Base-by-base conservation (phyloP, 2,797 vertebrate genomes). In the Odontamblyopus rebecca region DNA sequence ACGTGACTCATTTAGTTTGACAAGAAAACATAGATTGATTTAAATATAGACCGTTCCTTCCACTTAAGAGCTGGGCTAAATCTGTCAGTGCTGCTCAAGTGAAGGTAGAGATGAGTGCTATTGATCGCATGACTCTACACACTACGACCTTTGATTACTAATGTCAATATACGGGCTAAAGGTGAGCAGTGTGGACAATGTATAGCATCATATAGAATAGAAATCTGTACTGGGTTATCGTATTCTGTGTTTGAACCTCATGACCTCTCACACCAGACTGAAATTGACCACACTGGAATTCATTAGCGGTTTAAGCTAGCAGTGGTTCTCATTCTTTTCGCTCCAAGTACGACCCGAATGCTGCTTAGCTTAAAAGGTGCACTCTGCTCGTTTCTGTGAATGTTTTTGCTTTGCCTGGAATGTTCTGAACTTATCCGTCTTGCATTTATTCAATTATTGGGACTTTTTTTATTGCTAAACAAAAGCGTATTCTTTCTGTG, bases 21-120 rank as follows among this genome's bases (percentile, higher is more conserved):
- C 72, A 63, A 69, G 57, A 57, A 73, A 68, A 67, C 50, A 38
- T 64, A 63, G 54, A 80, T 72, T 79, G 38, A 44, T 66, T 63
- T 30, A 62, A 41, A 69, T 61, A 50, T 30, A 11, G 32, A 16
- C 18, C 7, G 41, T 8, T 56, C 48, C 79, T 70, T 68, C 27
- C 57, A 60, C 68, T 74, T 67, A 54, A 57, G 26, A 35, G 1
- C 64, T 41, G 62, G 12, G n/a, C 32, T 50, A 50, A 63, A 62
- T 60, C 51, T 35, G 6, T 68, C 35, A 35, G 41, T 60, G 41
- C n/a, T 50, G 68, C 50, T 72, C 18, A 30, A 61, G 64, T 27
- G 35, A 48, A 60, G 29, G 2, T 30, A 30, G 63, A 61, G 38
- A 75, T 63, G 63, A 79, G 56, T 41, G 60, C 44, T 66, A 54